Base-by-base conservation (phyloP, 2,888 invertebrate genomes). In the Uloborus plumipes region DNA sequence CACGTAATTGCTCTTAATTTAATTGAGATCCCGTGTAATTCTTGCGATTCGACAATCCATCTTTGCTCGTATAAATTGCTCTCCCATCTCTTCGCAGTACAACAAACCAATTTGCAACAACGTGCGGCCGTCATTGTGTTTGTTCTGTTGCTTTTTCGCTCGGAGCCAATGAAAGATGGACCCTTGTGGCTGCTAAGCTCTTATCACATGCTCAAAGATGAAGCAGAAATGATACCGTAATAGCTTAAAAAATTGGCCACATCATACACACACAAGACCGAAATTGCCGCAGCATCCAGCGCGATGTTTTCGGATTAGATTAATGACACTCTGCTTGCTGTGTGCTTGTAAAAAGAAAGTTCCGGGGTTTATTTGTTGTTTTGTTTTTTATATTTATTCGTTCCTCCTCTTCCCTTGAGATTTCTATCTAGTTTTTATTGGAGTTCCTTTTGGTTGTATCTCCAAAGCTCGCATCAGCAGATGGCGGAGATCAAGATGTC, bases 1-100 rank as follows among this genome's bases (percentile, higher is more conserved):
- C 79, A 53, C 51, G 79, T 80, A 80, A 80, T 80, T 80, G 79
- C 64, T 65, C 79, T 73, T 80, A 80, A 80, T 80, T 80, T 80
- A 80, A 80, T 80, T 80, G 79, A 73, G 73, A 69, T 66, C 69
- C 75, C 67, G 75, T 75, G 75, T 75, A 75, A 75, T 76, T 76
- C 76, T 66, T 62, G 69, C 69, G 53, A 13, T 15, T 22, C 18
- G 20, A 15, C 62, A 64, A 76, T 62, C 76, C 61, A 76, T 76
- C 69, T 69, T 51, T 26, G 67, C 18, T 53, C 11, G 51, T 47
- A 73, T 39, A 51, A 55, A 73, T 51, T 55, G 64, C 64, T 15
- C 49, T 55, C 69, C 39, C 65, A 26, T 51, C 55, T 55, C 22
- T 31, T 64, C 31, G 39, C 50, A 50, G 22, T 51, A 50, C 75